Percentiles rank a stretch among this genome's conserved stretches.
Conservation (phyloP, 2,113 vertebrate species). For the Rattus norvegicus region DNA sequence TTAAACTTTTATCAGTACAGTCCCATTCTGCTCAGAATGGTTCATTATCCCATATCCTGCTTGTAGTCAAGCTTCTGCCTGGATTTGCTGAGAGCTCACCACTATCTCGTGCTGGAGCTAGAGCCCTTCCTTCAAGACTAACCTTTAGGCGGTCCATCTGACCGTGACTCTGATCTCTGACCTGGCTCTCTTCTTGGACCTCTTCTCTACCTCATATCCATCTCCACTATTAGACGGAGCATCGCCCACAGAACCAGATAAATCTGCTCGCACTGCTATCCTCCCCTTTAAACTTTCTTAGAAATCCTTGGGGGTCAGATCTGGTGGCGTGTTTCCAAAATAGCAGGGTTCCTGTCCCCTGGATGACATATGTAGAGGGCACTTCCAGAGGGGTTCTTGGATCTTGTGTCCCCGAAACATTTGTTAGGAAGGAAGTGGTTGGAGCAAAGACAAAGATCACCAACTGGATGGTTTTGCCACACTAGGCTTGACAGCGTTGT, state of each 20-base stretch:
- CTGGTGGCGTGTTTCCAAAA: no score
- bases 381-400: not conserved
- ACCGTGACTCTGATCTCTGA: not conserved
- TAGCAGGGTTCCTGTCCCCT: no score
- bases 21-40: not conserved
- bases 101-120: not conserved
- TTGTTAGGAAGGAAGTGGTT: not conserved
- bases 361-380: no score
- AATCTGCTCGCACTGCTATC: not conserved
- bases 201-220: not conserved
- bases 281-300: not conserved
- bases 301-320: not conserved
- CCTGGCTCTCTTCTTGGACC: not conserved
- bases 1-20: not conserved
- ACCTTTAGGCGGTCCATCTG: not conserved
- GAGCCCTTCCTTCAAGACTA: not conserved
- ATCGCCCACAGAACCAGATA: not conserved
- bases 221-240: not conserved
- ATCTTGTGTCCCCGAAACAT: not conserved
- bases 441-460: not conserved
- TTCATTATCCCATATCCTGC: not conserved
- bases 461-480: not conserved
- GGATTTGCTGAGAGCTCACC: not conserved
- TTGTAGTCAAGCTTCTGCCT: not conserved
- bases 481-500: not conserved